A percentile compares a stretch with the other conserved stretches of the same genome.
Conservation (phyloP, 2,113 vertebrate species). For the Entelurus aequoreus region DNA sequence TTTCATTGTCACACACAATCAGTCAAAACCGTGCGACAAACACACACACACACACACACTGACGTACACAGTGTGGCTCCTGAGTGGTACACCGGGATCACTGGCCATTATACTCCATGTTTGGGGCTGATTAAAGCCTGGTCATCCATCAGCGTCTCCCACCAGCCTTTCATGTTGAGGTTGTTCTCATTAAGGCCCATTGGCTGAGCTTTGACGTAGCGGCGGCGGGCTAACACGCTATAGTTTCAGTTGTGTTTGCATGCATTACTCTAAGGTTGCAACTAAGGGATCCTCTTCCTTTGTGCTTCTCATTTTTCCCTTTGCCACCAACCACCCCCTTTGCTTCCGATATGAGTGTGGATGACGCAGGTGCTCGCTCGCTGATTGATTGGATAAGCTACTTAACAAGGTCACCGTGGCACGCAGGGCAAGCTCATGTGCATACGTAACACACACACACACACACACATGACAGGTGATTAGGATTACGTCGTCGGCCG, state of each 20-base stretch:
- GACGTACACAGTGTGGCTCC: constrained; percentile 20
- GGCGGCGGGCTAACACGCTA: constrained; percentile 37
- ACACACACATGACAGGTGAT: constrained; percentile 21
- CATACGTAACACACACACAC: neutral
- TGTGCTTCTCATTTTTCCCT: neutral
- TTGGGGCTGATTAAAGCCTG: constrained; percentile 66
- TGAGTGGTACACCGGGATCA: constrained; percentile 32
- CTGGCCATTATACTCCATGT: constrained; percentile 46
- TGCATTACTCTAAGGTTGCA: constrained; percentile 31
- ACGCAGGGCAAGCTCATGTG: constrained; percentile 18
- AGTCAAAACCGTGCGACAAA: constrained; percentile 9
- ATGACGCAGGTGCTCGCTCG: constrained; percentile 58
- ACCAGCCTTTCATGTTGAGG: constrained; percentile 63
- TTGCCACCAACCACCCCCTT: constrained; percentile 1
- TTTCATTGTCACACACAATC: constrained; percentile 33
- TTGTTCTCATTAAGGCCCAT: constrained; percentile 60
- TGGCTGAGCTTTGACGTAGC: constrained; percentile 50
- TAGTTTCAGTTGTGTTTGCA: constrained; percentile 52
- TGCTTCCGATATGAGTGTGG: constrained; percentile 32
- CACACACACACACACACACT: constrained; percentile 2
- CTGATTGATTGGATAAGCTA: constrained; percentile 69
- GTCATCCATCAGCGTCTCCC: constrained; percentile 62
- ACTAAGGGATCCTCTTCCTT: constrained; percentile 6
- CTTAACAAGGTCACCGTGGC: constrained; percentile 57
- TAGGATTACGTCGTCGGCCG: constrained; percentile 39